Base-by-base conservation (phyloP, 2,797 vertebrate genomes). In the Pangasius djambal region DNA sequence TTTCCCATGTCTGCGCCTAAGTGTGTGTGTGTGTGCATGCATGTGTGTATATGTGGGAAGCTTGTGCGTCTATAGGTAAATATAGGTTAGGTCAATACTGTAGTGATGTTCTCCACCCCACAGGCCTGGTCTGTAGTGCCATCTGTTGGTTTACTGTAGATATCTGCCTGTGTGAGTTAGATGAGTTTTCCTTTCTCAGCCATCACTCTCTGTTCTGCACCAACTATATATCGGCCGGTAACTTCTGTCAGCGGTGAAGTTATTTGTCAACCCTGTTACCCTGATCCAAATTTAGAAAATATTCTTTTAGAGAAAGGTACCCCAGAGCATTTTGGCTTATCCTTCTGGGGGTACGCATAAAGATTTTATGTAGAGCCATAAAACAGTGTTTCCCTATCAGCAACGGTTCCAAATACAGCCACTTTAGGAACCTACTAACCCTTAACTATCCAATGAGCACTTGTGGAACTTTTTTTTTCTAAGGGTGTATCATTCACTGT, bases 21-120 rank as follows among this genome's bases (percentile, higher is more conserved):
- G 63, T 75, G 72, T 69, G 65, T 84, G 72, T 69, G 65, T 84
- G 63, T 88, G 82, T 63, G 74, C 40, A 40, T 12, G 18, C 87
- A n/a, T 20, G 15, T 55, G 55, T 59, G 48, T 48, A 48, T 48
- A 48, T 89, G 88, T 89, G 90, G 81, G 88, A 86, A 91, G 87
- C 55, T 67, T 88, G 63, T 86, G 79, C 83, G 70, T 87, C 40
- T 16, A 48, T 89, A 88, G 77, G 70, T 63, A 57, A 91, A 91
- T 91, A 89, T 89, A 92, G 92, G 92, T 93, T 91, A 90, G 90
- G 91, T 85, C 90, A 92, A 92, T 89, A 89, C 55, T 40, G 67
- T 87, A 81, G 88, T 67, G 25, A 67, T 25, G 82, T 83, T 72
- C 87, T 65, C 18, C 79, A 88, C 25, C 34, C 25, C 63, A 37